phyloP scores from a whole-genome alignment of 2,888 invertebrate genomes.

The Zhengitettix transpicula region DNA sequence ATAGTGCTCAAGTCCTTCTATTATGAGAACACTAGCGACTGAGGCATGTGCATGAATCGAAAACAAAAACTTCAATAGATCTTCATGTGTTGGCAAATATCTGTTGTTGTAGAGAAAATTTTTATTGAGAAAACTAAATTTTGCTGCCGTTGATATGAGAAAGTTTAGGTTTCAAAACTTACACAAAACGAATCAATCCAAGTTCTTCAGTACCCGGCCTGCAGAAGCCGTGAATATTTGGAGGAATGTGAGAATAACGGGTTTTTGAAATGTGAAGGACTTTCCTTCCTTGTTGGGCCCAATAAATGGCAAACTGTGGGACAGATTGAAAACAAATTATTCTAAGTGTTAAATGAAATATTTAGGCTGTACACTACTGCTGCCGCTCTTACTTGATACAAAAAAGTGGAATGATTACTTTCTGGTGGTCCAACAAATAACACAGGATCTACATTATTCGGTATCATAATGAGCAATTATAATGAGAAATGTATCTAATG shows the following conservation, averaged over 20 bases:
- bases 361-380: too few species aligned
- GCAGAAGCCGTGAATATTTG: constrained; percentile 10
- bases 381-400: too few species aligned
- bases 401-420: too few species aligned
- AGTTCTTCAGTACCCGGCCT: constrained; percentile 20
- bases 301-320: constrained; percentile 20
- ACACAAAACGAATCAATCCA: constrained; percentile 24
- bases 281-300: constrained; percentile 21
- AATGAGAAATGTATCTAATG: too few species aligned
- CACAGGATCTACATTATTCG: too few species aligned
- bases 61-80: constrained; percentile 21
- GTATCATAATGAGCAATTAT: too few species aligned
- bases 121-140: not conserved
- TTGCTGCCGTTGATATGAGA: too few species aligned
- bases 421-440: too few species aligned
- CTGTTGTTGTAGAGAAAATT: constrained; percentile 12
- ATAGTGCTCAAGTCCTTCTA: constrained; percentile 21
- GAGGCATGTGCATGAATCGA: constrained; percentile 22
- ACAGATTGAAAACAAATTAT: too few species aligned
- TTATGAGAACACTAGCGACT: constrained; percentile 20
- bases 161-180: constrained; percentile 11
- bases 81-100: constrained; percentile 21
- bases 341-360: too few species aligned
- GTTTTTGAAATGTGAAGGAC: constrained; percentile 24
- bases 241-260: constrained; percentile 18